A percentile compares a stretch with the other conserved stretches of the same genome.
Conservation (phyloP, 2,888 invertebrate genomes). For the Mellilla xanthometata region DNA sequence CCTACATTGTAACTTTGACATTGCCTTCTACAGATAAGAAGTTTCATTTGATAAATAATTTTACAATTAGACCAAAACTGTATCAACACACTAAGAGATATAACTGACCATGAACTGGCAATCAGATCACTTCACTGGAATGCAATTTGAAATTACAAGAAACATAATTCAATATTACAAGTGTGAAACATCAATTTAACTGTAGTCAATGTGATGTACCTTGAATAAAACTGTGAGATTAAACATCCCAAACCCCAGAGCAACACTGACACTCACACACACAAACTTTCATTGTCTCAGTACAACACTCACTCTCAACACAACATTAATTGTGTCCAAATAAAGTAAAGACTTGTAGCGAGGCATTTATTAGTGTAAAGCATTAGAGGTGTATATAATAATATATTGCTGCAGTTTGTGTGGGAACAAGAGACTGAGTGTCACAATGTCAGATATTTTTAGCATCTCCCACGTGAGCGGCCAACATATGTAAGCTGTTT, state of each 20-base stretch:
- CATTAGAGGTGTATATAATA: constrained; percentile 4
- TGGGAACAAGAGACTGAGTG: constrained; percentile 8
- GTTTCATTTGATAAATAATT: too few relatives aligned
- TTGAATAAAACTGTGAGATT: constrained; percentile 30
- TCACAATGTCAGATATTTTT: constrained; percentile 65
- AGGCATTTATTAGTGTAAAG: constrained; percentile 9
- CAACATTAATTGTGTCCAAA: too few relatives aligned
- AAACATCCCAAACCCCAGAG: constrained; percentile 34
- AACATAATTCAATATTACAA: constrained; percentile 52
- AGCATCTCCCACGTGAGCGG: constrained; percentile 67
- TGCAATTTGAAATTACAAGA: too few relatives aligned
- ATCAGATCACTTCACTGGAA: too few relatives aligned
- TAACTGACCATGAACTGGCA: too few relatives aligned
- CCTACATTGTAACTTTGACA: too few relatives aligned
- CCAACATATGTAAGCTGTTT: constrained; percentile 41
- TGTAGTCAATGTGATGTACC: constrained; percentile 26
- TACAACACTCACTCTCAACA: too few relatives aligned
- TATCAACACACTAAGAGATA: too few relatives aligned
- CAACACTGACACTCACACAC: constrained; percentile 1
- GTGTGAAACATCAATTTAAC: constrained; percentile 18
- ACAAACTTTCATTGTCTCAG: constrained; percentile 3
- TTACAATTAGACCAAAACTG: too few relatives aligned
- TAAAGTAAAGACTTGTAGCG: constrained; percentile 2
- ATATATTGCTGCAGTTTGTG: background rate
- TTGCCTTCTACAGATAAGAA: too few relatives aligned